phyloP scores from a whole-genome alignment of 2,888 invertebrate species.

The Tenthredo livida region DNA sequence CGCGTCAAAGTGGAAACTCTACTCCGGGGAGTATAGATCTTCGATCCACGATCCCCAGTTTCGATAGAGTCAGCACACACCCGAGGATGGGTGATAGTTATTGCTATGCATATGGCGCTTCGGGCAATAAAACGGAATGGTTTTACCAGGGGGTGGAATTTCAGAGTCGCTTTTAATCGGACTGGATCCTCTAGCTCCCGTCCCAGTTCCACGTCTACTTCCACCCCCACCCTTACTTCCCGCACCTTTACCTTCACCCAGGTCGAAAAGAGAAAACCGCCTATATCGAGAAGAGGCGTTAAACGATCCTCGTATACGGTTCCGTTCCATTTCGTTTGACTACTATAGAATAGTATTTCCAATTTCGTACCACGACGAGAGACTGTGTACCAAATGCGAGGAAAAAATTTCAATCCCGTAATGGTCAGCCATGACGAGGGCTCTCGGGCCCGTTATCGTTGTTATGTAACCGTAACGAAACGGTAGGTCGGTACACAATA shows the following conservation, averaged over 20 bases:
- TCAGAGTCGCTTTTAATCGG: slow-evolving; percentile 73
- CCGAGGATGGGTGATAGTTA: slow-evolving; percentile 69
- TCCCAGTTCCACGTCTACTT: neutral
- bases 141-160: slow-evolving; percentile 63
- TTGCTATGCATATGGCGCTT: slow-evolving; percentile 74
- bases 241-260: neutral
- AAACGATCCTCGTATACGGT: slow-evolving; percentile 40
- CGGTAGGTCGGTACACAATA: slow-evolving; percentile 57
- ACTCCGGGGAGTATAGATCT: slow-evolving; percentile 35
- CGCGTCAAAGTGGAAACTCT: slow-evolving; percentile 39
- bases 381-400: neutral
- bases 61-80: slow-evolving; percentile 65
- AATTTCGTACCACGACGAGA: neutral
- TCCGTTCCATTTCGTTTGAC: slow-evolving; percentile 33
- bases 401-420: neutral
- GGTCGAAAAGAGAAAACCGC: slow-evolving; percentile 15
- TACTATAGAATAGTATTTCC: slow-evolving; percentile 17
- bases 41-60: slow-evolving; percentile 56
- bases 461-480: slow-evolving; percentile 47
- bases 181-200: slow-evolving; percentile 49
- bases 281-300: slow-evolving; percentile 36
- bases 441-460: slow-evolving; percentile 48
- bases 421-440: slow-evolving; percentile 6
- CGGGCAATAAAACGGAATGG: slow-evolving; percentile 74
- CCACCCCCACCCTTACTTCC: neutral